Evolutionary conservation across 2,113 vertebrate genomes (phyloP), one percentile per base, ranked within the genome.

Genomic region (Barbus barbus): DNA sequence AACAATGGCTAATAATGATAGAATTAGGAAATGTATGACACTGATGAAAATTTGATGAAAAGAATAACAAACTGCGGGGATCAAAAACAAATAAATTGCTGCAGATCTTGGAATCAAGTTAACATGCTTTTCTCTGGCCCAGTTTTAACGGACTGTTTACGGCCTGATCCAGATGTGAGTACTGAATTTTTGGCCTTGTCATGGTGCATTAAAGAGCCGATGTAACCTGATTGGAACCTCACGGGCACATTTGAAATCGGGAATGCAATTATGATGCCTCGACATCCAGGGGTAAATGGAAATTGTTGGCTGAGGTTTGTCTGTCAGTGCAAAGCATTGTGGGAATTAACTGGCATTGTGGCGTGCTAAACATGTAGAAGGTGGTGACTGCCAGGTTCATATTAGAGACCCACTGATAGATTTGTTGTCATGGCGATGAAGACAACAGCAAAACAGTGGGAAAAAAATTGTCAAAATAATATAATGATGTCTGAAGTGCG

Each of bases 211-310:
- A 82, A 75, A 77, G 77, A 28, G 56, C 77, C 51, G 24, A 78
- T 36, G 80, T 84, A 91, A 90, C 85, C 78, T 82, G 83, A 92
- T 65, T 86, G 85, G 85, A 90, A 86, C 65, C 77, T 90, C 71
- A 71, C 9, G 9, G 85, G 36, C 84, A 89, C 22, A 81, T 84
- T 84, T 65, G 81, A 83, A 82, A 65, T 69, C 86, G 81, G 48
- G 20, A 69, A 83, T n/a, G 22, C 79, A 89, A 90, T 92, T 90
- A 91, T 51, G 78, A 82, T 78, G 71, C 83, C 85, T 67, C 56
- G 1, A 83, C 28, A 79, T 28, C 63, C 26, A 69, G 71, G 73
- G 46, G 3, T 60, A 73, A 85, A 84, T 84, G 51, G 75, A 85
- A 77, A 82, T 82, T 44, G 72, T 56, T 84, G 67, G 87, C 80